Evolutionary conservation across 1,140 invertebrate genomes (phyloP), one percentile per base, ranked within the genome.

Genomic region (Akabosia matsudoensis): DNA sequence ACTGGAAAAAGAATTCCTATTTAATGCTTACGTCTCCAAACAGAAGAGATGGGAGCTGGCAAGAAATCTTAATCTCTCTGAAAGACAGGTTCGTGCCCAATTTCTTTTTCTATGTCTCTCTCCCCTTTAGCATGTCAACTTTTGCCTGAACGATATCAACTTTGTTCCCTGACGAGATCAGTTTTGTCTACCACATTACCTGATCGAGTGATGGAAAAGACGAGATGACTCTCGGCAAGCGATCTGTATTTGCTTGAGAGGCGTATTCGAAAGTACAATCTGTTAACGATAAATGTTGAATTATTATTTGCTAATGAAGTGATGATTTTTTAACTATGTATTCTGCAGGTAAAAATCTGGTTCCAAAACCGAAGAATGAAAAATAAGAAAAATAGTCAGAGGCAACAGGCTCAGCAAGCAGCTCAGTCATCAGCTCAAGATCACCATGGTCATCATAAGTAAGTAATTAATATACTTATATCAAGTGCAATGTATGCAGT

Each of bases 311-410:
- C n/a, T n/a, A n/a, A n/a, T n/a, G n/a, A n/a, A n/a, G n/a, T n/a
- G n/a, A n/a, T n/a, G 18, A 45, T 45, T 45, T 45, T 45, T 45
- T 45, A n/a, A n/a, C n/a, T n/a, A 45, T 45, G 14, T 56, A 10
- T 3, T 56, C 24, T 56, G 14, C 78, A 93, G 85, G 93, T 93
- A 84, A 88, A 88, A 89, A 92, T 92, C 78, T 92, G 91, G 92
- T 98, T 98, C 86, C 97, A 99, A 87, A 99, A 99, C 85, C 89
- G 97, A 83, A 90, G 97, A 76, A 99, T 99, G 97, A 99, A 99
- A 87, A 97, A 97, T 86, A 99, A 99, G 87, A 98, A 98, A 87
- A 96, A 96, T 84, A 94, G 90, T 64, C 94, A 97, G 85, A 88
- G 95, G 80, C 94, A 96, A 84, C 87, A 90, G 79, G 90, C 90